Percentiles rank a stretch among this genome's conserved stretches.
phyloP scores from a whole-genome alignment of 2,797 vertebrate species.

The Poeciliopsis paucimaculata region DNA sequence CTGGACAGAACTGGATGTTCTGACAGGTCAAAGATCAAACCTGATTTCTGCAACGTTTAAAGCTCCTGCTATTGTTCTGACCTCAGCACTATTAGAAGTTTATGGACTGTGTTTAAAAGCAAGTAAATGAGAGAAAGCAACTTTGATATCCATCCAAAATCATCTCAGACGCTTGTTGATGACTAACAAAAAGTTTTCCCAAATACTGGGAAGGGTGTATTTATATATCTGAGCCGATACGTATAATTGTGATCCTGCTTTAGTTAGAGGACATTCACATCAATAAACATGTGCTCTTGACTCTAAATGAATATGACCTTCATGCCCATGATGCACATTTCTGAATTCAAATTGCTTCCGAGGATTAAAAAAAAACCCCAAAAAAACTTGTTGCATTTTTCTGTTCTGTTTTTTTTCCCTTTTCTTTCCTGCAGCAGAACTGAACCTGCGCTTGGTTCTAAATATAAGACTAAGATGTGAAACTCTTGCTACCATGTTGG shows the following conservation, averaged over 20 bases:
- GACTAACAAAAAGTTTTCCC: background rate
- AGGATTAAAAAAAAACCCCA: background rate
- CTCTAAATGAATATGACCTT: background rate
- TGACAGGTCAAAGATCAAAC: background rate
- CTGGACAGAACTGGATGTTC: background rate
- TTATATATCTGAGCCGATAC: background rate
- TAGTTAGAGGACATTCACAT: background rate
- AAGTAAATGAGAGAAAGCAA: background rate
- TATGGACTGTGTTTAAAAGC: background rate
- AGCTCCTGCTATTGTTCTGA: background rate
- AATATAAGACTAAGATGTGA: constrained; percentile 33
- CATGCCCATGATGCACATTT: background rate
- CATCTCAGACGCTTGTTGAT: background rate
- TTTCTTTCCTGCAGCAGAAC: background rate
- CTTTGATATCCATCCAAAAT: background rate
- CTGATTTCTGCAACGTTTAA: background rate
- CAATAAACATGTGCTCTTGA: background rate
- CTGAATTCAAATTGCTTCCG: background rate
- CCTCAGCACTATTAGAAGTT: background rate
- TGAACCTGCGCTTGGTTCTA: background rate
- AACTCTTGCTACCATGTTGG: constrained; percentile 21
- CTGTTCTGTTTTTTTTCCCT: background rate
- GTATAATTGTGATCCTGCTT: background rate
- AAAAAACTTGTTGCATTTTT: background rate
- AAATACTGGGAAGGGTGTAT: background rate